Evolutionary conservation across 2,888 invertebrate species (phyloP).

Genomic region (Pimpla rufipes): DNA sequence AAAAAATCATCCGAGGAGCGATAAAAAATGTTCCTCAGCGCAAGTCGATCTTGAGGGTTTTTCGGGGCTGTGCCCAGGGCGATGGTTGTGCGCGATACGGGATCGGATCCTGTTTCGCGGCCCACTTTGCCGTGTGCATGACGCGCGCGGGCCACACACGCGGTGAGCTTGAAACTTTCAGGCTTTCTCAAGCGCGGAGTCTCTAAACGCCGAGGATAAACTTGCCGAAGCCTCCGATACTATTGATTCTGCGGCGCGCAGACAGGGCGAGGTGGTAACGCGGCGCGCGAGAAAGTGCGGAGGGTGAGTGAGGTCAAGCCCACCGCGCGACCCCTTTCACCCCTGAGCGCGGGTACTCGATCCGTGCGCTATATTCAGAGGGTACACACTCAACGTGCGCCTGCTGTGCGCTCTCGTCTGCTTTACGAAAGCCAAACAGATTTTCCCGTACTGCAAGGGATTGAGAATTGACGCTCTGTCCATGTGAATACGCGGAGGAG

Average conservation of each 20-base stretch:
- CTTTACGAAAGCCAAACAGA: slow-evolving; percentile 33
- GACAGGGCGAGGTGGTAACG: slow-evolving; percentile 27
- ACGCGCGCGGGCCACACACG: too few species aligned
- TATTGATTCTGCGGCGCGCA: slow-evolving; percentile 65
- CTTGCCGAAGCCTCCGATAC: slow-evolving; percentile 63
- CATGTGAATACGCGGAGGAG: too few species aligned
- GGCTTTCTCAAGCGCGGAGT: slow-evolving; percentile 26
- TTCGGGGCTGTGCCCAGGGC: neutral
- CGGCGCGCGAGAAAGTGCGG: slow-evolving; percentile 43
- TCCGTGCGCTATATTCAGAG: slow-evolving; percentile 30
- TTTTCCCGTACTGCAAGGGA: slow-evolving; percentile 13
- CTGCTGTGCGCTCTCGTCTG: too few species aligned
- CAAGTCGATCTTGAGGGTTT: slow-evolving; percentile 19
- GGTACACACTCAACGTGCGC: slow-evolving; percentile 21
- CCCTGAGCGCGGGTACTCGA: slow-evolving; percentile 23
- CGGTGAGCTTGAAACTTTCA: slow-evolving; percentile 51
- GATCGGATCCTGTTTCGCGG: slow-evolving; percentile 32
- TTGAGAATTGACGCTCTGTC: too few species aligned
- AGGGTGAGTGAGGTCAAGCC: slow-evolving; percentile 53
- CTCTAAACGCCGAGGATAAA: slow-evolving; percentile 57
- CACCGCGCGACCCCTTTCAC: slow-evolving; percentile 15
- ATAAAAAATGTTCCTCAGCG: slow-evolving; percentile 9
- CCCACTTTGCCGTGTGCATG: slow-evolving; percentile 17
- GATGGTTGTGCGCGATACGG: slow-evolving; percentile 20
- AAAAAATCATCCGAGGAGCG: neutral